Conservation (phyloP, 2,888 invertebrate genomes). For the Agriotes lineatus region DNA sequence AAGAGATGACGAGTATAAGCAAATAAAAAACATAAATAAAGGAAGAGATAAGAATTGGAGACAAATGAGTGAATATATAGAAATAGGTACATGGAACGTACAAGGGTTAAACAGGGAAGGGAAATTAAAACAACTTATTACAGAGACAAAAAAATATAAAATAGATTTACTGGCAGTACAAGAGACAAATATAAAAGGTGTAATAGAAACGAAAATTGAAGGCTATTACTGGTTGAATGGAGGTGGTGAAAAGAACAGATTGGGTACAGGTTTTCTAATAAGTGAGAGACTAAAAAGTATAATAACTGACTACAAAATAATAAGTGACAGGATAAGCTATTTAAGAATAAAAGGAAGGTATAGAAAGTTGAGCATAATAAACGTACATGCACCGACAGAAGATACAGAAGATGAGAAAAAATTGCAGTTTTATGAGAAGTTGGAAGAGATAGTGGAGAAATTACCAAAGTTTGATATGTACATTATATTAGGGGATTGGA, state of each 20-base stretch:
- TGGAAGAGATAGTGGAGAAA: background rate
- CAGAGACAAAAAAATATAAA: too few relatives aligned
- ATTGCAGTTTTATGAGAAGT: background rate
- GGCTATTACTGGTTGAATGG: background rate
- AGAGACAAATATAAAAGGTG: background rate
- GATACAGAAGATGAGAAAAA: background rate
- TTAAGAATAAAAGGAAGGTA: slow-evolving; percentile 2
- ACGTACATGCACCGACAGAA: slow-evolving; percentile 2
- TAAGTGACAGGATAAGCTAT: background rate
- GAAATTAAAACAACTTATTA: too few relatives aligned
- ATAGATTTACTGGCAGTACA: background rate
- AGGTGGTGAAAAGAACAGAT: background rate
- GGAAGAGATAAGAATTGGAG: too few relatives aligned
- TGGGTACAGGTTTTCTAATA: slow-evolving; percentile 4
- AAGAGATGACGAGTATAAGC: too few relatives aligned
- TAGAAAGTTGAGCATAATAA: slow-evolving; percentile 4
- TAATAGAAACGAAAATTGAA: background rate
- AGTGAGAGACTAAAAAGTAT: background rate
- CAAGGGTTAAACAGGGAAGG: too few relatives aligned
- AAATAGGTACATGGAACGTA: too few relatives aligned
- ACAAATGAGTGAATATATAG: too few relatives aligned
- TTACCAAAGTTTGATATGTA: background rate
- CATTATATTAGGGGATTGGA: background rate
- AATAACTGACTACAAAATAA: background rate
- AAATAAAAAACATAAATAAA: too few relatives aligned